Evolutionary conservation across 2,888 invertebrate species (phyloP).

Genomic region (Trachelus iudaicus): DNA sequence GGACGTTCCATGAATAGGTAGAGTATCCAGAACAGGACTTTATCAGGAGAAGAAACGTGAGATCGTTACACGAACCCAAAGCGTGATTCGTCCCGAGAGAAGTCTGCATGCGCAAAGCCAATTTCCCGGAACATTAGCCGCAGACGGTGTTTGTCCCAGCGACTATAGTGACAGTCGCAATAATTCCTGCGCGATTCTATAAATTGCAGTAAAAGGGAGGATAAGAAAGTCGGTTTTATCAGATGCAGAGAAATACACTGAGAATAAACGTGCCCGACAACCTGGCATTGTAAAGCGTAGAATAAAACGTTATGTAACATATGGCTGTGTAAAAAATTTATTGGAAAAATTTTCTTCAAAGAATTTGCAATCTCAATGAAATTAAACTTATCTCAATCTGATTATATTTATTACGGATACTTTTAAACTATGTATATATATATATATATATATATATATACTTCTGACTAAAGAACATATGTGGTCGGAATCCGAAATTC

Average conservation of each 20-base stretch:
- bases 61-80: slow-evolving; percentile 45
- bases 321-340: neutral
- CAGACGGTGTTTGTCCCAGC: slow-evolving; percentile 43
- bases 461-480: slow-evolving; percentile 38
- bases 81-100: slow-evolving; percentile 54
- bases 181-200: slow-evolving; percentile 20
- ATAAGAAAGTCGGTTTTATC: neutral
- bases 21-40: neutral
- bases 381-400: neutral
- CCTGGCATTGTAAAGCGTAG: neutral
- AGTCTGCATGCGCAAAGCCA: slow-evolving; percentile 57
- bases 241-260: neutral
- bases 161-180: slow-evolving; percentile 25
- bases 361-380: neutral
- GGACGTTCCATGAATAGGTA: neutral
- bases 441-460: neutral
- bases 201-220: neutral
- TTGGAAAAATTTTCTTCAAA: neutral
- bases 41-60: slow-evolving; percentile 40
- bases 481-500: slow-evolving; percentile 58
- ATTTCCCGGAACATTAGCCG: slow-evolving; percentile 64
- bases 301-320: neutral
- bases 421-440: neutral
- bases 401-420: neutral
- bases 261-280: neutral